A percentile compares a stretch with the other conserved stretches of the same genome.
phyloP scores from a whole-genome alignment of 35 echinoderm and acorn worm species.

The Anneissia japonica region DNA sequence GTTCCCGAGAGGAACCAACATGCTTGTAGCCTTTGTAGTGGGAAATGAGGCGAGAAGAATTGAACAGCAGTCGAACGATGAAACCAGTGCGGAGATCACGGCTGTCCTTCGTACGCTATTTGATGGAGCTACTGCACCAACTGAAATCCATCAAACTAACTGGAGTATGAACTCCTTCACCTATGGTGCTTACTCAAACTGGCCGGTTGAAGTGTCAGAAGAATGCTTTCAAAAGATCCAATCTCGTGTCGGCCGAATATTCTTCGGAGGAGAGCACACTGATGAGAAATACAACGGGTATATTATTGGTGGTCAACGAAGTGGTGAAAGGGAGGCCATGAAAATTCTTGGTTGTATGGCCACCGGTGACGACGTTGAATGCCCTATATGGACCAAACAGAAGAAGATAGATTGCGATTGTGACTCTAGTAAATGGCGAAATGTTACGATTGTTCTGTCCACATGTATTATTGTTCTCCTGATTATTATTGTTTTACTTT shows the following conservation, averaged over 20 bases:
- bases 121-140: not conserved
- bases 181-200: constrained; percentile 28
- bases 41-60: constrained; percentile 33
- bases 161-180: constrained; percentile 28
- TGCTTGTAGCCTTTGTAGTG: constrained; percentile 6
- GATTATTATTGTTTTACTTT: no score
- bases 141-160: constrained; percentile 7
- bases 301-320: constrained; percentile 21
- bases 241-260: constrained; percentile 6
- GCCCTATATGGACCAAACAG: not conserved
- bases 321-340: constrained; percentile 29
- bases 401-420: not conserved
- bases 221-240: constrained; percentile 25
- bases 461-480: no score
- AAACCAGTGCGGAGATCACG: constrained; percentile 11
- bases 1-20: constrained; percentile 29
- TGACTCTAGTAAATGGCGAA: not conserved
- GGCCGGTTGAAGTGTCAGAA: constrained; percentile 1
- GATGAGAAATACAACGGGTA: constrained; percentile 31
- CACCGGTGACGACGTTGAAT: not conserved
- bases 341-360: constrained; percentile 24
- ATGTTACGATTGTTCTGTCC: not conserved
- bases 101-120: constrained; percentile 18
- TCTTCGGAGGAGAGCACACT: constrained; percentile 41
- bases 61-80: constrained; percentile 8